A percentile compares a stretch with the other conserved stretches of the same genome.
Conservation (phyloP, 2,113 vertebrate species). For the Salvator merianae region DNA sequence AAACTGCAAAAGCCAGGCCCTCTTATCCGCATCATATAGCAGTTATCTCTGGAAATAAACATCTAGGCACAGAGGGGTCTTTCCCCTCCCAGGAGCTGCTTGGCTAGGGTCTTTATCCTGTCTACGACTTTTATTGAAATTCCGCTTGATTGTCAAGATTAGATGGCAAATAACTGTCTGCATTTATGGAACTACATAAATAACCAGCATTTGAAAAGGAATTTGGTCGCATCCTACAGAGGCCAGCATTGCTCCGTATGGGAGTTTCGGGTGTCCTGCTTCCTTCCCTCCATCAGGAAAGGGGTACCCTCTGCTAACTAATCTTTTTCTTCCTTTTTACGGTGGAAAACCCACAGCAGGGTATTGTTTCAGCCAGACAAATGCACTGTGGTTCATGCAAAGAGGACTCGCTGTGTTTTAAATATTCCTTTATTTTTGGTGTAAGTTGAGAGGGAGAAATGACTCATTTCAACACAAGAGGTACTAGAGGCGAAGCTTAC, state of each 20-base stretch:
- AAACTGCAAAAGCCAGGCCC: fast-evolving
- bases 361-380: not conserved
- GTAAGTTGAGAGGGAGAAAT: not conserved
- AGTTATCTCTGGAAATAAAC: not conserved
- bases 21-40: not conserved
- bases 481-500: not conserved
- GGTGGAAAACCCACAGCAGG: not conserved
- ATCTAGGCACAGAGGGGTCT: not conserved
- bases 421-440: not conserved
- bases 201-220: fast-evolving
- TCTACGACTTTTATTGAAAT: slow-evolving; percentile 11
- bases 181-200: fast-evolving
- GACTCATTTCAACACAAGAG: not conserved
- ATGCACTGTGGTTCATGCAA: not conserved
- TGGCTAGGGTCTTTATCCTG: slow-evolving; percentile 19
- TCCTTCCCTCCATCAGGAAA: not conserved
- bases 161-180: not conserved
- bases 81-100: not conserved
- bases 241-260: fast-evolving
- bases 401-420: not conserved
- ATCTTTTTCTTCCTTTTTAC: not conserved
- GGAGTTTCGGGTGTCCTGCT: fast-evolving
- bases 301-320: not conserved
- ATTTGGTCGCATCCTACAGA: fast-evolving
- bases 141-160: not conserved